Evolutionary conservation across 2,888 invertebrate genomes (phyloP).

Genomic region (Anodontia alba): DNA sequence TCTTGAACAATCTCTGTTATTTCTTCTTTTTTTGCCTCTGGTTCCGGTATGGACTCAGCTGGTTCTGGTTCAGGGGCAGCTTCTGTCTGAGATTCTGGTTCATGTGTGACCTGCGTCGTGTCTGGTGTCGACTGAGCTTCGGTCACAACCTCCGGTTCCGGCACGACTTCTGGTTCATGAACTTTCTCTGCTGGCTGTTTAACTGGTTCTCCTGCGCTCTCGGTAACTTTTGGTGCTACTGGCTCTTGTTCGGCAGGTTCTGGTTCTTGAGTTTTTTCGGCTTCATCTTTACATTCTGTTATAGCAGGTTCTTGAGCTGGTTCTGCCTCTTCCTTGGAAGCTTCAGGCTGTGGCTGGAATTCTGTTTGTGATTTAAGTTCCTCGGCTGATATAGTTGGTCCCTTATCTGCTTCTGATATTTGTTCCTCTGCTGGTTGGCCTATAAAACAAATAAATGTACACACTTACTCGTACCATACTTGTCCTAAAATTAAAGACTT

Average conservation of each 20-base stretch:
- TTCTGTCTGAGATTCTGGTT: neutral
- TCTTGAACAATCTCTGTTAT: neutral
- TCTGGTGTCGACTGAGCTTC: neutral
- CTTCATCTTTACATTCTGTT: neutral
- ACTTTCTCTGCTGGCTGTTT: neutral
- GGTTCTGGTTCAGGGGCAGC: neutral
- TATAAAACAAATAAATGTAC: neutral
- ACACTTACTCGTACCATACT: too few relatives aligned
- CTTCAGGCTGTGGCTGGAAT: neutral
- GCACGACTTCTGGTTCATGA: neutral
- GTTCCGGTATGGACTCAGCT: neutral
- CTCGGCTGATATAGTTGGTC: neutral
- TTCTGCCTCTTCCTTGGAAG: neutral
- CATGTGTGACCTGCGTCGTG: too few relatives aligned
- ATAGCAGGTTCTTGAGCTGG: neutral
- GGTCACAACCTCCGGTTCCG: too few relatives aligned
- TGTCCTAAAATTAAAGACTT: too few relatives aligned
- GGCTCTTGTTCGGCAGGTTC: neutral
- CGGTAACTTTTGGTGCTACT: neutral
- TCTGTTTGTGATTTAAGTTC: too few relatives aligned
- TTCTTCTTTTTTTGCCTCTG: neutral
- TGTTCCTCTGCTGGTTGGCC: neutral
- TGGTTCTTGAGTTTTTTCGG: neutral
- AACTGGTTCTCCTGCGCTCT: too few relatives aligned
- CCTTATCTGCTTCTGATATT: neutral